phyloP scores from a whole-genome alignment of 2,113 vertebrate genomes.

The Cepphus grylle region DNA sequence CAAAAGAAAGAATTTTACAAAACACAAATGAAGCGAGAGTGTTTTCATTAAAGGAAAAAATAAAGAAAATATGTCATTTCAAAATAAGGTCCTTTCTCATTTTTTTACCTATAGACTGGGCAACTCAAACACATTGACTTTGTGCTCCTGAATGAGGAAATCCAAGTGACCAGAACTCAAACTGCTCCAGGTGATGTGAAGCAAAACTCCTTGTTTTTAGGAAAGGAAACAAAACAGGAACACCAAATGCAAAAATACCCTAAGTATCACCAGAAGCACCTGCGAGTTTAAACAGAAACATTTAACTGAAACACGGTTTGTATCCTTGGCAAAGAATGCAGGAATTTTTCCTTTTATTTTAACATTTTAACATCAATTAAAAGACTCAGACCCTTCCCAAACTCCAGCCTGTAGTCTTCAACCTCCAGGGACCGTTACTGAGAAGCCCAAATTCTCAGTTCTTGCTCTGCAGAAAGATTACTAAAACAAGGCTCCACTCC shows the following conservation, averaged over 20 bases:
- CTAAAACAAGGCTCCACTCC: background rate
- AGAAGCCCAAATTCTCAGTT: background rate
- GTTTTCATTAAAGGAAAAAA: background rate
- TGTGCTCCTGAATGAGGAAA: background rate
- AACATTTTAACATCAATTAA: background rate
- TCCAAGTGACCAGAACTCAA: background rate
- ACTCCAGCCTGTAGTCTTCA: background rate
- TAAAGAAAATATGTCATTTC: background rate
- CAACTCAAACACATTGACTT: background rate
- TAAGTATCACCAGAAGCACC: background rate
- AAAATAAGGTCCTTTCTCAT: background rate
- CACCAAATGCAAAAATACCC: background rate
- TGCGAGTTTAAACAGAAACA: background rate
- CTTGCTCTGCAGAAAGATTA: background rate
- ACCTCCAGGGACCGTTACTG: fast-evolving
- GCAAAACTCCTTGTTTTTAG: background rate
- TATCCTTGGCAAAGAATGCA: background rate
- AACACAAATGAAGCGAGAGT: background rate
- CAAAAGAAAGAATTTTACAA: background rate
- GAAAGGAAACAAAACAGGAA: background rate
- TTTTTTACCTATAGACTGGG: too few relatives aligned
- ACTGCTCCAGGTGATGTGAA: background rate
- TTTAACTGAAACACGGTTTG: background rate
- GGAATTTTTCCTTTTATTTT: background rate
- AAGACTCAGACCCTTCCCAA: background rate